Conservation (phyloP, 1,140 invertebrate genomes). For the Archivesica marissinica region DNA sequence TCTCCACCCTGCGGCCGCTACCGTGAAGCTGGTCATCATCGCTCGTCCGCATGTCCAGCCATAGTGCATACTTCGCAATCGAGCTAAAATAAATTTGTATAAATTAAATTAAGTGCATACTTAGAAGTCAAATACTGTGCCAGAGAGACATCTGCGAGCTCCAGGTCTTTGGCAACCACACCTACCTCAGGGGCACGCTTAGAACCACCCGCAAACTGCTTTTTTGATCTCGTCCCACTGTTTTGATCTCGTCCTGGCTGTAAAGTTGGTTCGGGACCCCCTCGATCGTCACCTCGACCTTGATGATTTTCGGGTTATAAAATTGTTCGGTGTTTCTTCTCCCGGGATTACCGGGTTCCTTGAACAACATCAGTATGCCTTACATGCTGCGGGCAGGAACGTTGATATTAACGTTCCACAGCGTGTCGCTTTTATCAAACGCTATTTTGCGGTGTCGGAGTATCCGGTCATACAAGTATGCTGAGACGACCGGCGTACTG, state of each 20-base stretch:
- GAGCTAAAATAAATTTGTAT: too few relatives aligned
- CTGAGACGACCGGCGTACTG: background rate
- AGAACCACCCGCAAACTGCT: background rate
- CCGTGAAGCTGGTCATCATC: constrained; percentile 54
- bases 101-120: too few relatives aligned
- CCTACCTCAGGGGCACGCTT: background rate
- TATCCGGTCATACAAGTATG: background rate
- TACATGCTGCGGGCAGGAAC: constrained; percentile 61
- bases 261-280: constrained; percentile 63
- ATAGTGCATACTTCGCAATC: constrained; percentile 59
- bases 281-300: constrained; percentile 57
- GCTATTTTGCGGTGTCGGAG: constrained; percentile 28
- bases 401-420: constrained; percentile 65
- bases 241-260: constrained; percentile 46
- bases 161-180: background rate
- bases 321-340: constrained; percentile 40
- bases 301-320: constrained; percentile 45
- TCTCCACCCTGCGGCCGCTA: constrained; percentile 23
- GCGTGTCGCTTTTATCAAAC: constrained; percentile 27
- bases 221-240: constrained; percentile 32
- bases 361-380: constrained; percentile 62
- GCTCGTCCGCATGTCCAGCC: constrained; percentile 53
- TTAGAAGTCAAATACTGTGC: constrained; percentile 12
- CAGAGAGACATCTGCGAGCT: background rate
- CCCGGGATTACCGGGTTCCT: too few relatives aligned